Conservation (phyloP, 2,113 vertebrate species). For the Illadopsis cleaveri region DNA sequence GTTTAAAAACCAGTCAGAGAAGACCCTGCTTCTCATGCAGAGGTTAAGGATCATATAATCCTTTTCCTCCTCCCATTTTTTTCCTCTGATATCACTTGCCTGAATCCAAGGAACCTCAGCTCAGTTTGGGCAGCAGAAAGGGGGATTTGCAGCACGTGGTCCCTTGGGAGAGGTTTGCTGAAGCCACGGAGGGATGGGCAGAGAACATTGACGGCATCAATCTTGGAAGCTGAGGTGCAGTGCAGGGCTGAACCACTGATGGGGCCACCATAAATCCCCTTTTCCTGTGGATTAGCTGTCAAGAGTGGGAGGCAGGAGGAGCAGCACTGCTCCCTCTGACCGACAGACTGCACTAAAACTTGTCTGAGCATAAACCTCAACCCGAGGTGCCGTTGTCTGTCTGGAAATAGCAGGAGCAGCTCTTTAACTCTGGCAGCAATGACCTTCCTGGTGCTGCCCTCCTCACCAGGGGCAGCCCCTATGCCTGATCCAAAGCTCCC, state of each 20-base stretch:
- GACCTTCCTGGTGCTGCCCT: not conserved
- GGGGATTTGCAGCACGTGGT: rapidly evolving
- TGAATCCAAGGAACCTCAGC: not conserved
- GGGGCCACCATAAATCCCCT: not conserved
- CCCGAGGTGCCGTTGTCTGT: rapidly evolving
- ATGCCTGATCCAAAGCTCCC: rapidly evolving
- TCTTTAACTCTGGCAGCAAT: not conserved
- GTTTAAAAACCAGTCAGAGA: not conserved
- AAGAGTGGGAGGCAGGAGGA: not conserved
- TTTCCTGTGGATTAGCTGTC: conserved; percentile 35
- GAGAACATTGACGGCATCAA: not conserved
- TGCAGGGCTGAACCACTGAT: not conserved
- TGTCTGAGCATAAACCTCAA: not conserved
- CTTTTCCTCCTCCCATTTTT: not conserved
- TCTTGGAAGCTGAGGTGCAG: not conserved
- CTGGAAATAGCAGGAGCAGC: not conserved
- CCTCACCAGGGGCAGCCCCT: rapidly evolving
- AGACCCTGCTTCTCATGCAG: not conserved
- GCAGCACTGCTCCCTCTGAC: not conserved
- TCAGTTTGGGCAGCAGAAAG: not conserved
- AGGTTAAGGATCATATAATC: not conserved
- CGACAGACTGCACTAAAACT: not conserved
- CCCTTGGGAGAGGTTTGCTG: not conserved
- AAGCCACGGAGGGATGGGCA: not conserved
- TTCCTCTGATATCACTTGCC: not conserved